phyloP scores from a whole-genome alignment of 2,113 vertebrate genomes.

The Solea solea region DNA sequence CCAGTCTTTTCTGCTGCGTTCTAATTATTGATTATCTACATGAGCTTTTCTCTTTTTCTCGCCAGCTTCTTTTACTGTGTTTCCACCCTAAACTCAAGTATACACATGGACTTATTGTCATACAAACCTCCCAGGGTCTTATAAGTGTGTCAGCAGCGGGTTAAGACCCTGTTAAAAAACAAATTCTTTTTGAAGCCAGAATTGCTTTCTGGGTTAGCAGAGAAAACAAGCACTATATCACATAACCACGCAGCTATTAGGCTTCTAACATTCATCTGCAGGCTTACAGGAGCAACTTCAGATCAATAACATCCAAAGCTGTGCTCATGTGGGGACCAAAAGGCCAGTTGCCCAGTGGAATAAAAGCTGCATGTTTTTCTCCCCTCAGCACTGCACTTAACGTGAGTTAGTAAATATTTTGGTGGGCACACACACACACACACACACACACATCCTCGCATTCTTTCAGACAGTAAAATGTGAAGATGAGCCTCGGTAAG shows the following conservation, averaged over 20 bases:
- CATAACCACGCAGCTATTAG: conserved; percentile 31
- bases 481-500: background rate
- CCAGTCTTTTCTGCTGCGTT: conserved; percentile 1
- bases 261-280: conserved; percentile 36
- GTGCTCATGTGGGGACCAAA: conserved; percentile 22
- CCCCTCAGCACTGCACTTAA: background rate
- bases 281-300: conserved; percentile 54
- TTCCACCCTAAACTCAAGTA: background rate
- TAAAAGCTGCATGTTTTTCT: conserved; percentile 25
- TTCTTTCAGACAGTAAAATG: conserved; percentile 1
- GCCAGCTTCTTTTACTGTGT: conserved; percentile 1
- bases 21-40: conserved; percentile 13
- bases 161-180: conserved; percentile 67
- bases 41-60: conserved; percentile 8
- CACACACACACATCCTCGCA: background rate
- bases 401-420: conserved; percentile 6
- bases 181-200: conserved; percentile 64
- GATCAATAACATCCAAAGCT: conserved; percentile 64
- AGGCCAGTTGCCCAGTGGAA: conserved; percentile 23
- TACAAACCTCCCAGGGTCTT: conserved; percentile 44
- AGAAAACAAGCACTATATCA: conserved; percentile 47
- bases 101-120: conserved; percentile 13
- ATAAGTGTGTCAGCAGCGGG: conserved; percentile 50
- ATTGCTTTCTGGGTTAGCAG: conserved; percentile 50
- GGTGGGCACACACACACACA: background rate